phyloP scores from a whole-genome alignment of 1,140 invertebrate genomes.

The Metopolophium dirhodum region DNA sequence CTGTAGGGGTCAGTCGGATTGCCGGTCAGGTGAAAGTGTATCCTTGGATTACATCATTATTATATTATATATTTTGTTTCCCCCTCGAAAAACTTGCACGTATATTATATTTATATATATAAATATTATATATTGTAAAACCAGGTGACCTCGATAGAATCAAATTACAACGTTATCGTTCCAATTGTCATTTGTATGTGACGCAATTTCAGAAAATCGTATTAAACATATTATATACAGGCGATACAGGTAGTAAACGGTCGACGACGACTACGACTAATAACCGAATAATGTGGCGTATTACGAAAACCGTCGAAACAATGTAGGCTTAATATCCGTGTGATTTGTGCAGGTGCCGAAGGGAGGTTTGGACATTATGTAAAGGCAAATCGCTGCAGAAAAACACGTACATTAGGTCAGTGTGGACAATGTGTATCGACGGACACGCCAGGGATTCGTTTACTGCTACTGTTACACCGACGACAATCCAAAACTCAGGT shows the following conservation, averaged over 20 bases:
- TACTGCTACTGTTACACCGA: background rate
- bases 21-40: constrained; percentile 50
- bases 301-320: background rate
- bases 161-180: constrained; percentile 3
- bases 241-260: background rate
- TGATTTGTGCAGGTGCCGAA: background rate
- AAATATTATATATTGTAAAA: background rate
- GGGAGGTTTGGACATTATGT: constrained; percentile 26
- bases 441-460: constrained; percentile 29
- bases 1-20: constrained; percentile 51
- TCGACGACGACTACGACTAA: background rate
- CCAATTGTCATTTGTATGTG: background rate
- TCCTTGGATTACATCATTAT: constrained; percentile 54
- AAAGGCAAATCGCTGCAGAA: constrained; percentile 12
- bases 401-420: constrained; percentile 35
- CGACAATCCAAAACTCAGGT: background rate
- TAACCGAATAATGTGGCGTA: background rate
- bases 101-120: background rate
- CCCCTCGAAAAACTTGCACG: background rate
- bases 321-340: background rate
- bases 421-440: constrained; percentile 52
- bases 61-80: background rate
- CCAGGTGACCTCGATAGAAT: constrained; percentile 41
- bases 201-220: constrained; percentile 29
- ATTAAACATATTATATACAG: background rate